A percentile compares a stretch with the other conserved stretches of the same genome.
phyloP scores from a whole-genome alignment of 1,140 invertebrate genomes.

The Drosophila equinoxialis region DNA sequence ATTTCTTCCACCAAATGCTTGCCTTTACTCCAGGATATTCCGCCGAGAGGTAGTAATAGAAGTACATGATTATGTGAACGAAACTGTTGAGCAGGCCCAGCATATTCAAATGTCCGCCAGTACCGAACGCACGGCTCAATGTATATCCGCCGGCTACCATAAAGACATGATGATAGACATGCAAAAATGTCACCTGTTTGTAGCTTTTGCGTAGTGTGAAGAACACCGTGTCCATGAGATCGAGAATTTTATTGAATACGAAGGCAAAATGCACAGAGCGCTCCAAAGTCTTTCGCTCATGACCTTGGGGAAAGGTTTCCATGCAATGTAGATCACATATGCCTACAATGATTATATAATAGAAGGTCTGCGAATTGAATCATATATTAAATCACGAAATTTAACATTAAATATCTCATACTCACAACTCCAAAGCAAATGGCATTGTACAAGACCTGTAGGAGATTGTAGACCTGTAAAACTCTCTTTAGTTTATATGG shows the following conservation, averaged over 20 bases:
- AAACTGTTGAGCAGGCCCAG: slow-evolving; percentile 90
- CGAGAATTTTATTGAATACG: slow-evolving; percentile 81
- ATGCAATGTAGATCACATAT: slow-evolving; percentile 60
- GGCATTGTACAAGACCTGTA: slow-evolving; percentile 54
- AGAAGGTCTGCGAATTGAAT: slow-evolving; percentile 35
- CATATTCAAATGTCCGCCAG: slow-evolving; percentile 88
- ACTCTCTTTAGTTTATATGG: slow-evolving; percentile 48
- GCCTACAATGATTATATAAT: slow-evolving; percentile 42
- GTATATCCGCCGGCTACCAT: slow-evolving; percentile 33
- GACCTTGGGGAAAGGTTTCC: slow-evolving; percentile 50
- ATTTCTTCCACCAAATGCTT: slow-evolving; percentile 93
- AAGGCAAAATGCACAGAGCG: slow-evolving; percentile 49
- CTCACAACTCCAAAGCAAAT: slow-evolving; percentile 49
- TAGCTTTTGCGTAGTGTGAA: slow-evolving; percentile 94
- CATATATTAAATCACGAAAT: neutral
- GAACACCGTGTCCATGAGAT: slow-evolving; percentile 90
- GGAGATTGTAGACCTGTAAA: slow-evolving; percentile 50
- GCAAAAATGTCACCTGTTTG: slow-evolving; percentile 91
- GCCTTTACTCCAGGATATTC: slow-evolving; percentile 86
- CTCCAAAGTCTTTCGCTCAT: slow-evolving; percentile 50
- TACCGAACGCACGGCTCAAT: slow-evolving; percentile 45
- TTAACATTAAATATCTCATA: neutral
- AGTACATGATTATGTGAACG: slow-evolving; percentile 92
- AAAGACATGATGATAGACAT: slow-evolving; percentile 92
- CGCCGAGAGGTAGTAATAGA: slow-evolving; percentile 89